These are phyloP conservation scores for Varecia variegata DNA, from an alignment of 2,797 vertebrate species.

Conservation along the genomic window DNA sequence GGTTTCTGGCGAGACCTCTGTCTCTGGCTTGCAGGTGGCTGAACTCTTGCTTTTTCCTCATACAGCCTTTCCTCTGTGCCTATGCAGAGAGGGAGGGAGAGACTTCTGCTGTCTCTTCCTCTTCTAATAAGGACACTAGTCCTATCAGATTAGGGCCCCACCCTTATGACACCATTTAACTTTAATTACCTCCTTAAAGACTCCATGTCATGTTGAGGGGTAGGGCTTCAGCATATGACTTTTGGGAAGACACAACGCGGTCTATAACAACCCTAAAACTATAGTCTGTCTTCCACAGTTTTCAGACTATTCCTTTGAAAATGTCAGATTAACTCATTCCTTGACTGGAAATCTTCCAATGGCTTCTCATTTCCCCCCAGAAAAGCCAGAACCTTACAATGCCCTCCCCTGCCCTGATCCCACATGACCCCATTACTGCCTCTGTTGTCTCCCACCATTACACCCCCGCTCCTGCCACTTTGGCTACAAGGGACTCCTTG, in stretches of 20 bases:
- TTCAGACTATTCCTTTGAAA: not conserved
- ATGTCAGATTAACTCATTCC: not conserved
- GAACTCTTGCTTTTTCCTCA: not conserved
- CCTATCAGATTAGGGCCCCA: not conserved
- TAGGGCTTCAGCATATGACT: not conserved
- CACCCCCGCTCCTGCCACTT: not conserved
- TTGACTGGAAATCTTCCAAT: not conserved
- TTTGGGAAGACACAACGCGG: not conserved
- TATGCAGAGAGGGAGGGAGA: not conserved
- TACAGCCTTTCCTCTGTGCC: not conserved
- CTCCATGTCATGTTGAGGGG: not conserved
- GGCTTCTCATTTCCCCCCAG: not conserved
- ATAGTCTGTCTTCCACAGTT: not conserved
- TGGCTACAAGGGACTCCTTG: not conserved
- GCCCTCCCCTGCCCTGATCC: not conserved
- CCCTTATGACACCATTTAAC: not conserved
- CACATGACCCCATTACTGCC: too few relatives aligned
- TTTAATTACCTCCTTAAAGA: not conserved
- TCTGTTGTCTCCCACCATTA: not conserved
- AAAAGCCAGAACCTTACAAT: not conserved
- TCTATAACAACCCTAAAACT: not conserved
- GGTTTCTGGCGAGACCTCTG: not conserved
- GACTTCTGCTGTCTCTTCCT: not conserved
- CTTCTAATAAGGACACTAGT: not conserved
- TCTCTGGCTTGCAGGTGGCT: not conserved